These are phyloP conservation scores for Notocelia uddmanniana DNA, from an alignment of 2,888 invertebrate species.

Conservation along the genomic window DNA sequence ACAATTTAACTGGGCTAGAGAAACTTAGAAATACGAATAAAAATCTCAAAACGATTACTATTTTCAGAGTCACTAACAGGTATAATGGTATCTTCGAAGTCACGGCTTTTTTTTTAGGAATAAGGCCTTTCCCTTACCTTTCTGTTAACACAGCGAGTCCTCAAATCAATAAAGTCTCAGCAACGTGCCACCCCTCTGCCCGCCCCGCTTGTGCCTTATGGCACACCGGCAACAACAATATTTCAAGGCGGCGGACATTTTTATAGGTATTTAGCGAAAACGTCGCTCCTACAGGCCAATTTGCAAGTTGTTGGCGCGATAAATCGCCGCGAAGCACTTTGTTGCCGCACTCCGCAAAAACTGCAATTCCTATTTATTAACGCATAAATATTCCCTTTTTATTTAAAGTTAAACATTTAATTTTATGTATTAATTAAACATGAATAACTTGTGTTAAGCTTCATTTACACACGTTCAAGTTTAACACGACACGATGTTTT, in stretches of 20 bases:
- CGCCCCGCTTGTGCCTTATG: conserved; percentile 47
- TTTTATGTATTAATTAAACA: not conserved
- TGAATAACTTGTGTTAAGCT: not conserved
- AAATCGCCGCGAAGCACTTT: conserved; percentile 69
- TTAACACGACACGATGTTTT: no score
- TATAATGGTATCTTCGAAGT: no score
- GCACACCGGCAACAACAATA: conserved; percentile 75
- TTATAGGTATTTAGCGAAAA: conserved; percentile 86
- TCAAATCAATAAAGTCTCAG: no score
- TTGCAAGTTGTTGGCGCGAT: conserved; percentile 84
- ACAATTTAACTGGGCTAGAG: no score
- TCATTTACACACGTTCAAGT: no score
- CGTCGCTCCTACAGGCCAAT: conserved; percentile 82
- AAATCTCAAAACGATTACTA: no score
- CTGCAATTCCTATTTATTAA: conserved; percentile 40
- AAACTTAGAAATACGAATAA: no score
- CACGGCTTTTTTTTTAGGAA: no score
- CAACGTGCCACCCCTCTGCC: no score
- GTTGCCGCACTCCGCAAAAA: conserved; percentile 49
- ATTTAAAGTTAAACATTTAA: not conserved
- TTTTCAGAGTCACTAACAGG: no score
- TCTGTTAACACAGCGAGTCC: no score
- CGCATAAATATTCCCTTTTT: conserved; percentile 8
- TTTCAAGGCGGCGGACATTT: conserved; percentile 82
- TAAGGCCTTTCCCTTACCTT: no score